Percentiles rank a stretch among this genome's conserved stretches.
These are phyloP conservation scores for Sinhomidia bicolor DNA, from an alignment of 2,888 invertebrate genomes.

Conservation along the genomic window DNA sequence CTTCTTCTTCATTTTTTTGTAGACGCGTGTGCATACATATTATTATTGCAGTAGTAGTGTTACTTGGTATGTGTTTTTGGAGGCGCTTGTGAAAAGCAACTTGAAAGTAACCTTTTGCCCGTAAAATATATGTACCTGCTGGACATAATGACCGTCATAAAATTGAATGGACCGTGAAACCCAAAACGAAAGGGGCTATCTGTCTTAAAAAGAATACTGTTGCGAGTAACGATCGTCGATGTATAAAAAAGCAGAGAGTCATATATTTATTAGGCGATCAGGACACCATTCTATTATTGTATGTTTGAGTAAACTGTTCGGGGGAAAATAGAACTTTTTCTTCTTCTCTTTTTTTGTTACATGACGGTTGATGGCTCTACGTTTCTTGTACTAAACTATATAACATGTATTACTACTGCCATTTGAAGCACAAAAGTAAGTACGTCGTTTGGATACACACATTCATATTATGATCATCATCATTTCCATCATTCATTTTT, in stretches of 20 bases:
- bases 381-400: neutral
- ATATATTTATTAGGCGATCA: conserved; percentile 40
- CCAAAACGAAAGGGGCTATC: conserved; percentile 46
- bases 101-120: conserved; percentile 62
- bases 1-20: conserved; percentile 8
- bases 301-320: conserved; percentile 21
- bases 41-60: conserved; percentile 9
- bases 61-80: conserved; percentile 25
- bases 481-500: conserved; percentile 63
- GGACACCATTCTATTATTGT: conserved; percentile 24
- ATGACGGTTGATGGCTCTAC: neutral
- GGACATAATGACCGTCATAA: conserved; percentile 72
- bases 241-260: conserved; percentile 47
- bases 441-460: conserved; percentile 43
- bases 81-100: conserved; percentile 29
- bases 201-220: conserved; percentile 38
- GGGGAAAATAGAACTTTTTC: neutral
- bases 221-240: conserved; percentile 53
- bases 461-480: conserved; percentile 52
- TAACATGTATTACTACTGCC: neutral
- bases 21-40: neutral
- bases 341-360: no score
- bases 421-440: conserved; percentile 15
- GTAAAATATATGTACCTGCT: conserved; percentile 68
- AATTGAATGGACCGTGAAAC: conserved; percentile 74